Percentiles rank a stretch among this genome's conserved stretches.
Evolutionary conservation across 2,797 vertebrate species (phyloP).

Genomic region (Sorex maritimensis): DNA sequence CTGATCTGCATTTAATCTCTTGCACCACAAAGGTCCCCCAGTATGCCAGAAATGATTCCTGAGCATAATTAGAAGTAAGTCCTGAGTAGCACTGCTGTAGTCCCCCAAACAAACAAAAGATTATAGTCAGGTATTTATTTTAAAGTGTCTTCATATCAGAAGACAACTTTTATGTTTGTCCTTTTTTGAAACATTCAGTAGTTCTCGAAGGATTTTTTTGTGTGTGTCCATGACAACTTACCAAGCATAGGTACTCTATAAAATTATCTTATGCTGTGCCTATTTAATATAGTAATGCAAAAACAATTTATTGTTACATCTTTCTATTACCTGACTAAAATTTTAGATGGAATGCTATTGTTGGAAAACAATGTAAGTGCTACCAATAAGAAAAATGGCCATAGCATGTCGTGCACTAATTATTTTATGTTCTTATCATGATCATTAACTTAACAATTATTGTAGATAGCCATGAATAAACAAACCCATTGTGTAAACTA

Average conservation of each 20-base stretch:
- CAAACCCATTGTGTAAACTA: not conserved
- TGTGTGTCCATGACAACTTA: conserved; percentile 84
- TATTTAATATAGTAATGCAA: conserved; percentile 90
- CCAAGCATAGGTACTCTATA: conserved; percentile 86
- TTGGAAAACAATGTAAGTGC: conserved; percentile 86
- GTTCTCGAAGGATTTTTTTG: conserved; percentile 87
- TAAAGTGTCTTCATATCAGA: conserved; percentile 83
- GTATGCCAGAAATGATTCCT: too few species aligned
- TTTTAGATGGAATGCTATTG: conserved; percentile 86
- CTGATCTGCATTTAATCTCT: too few species aligned
- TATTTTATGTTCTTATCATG: conserved; percentile 29
- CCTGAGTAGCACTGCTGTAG: too few species aligned
- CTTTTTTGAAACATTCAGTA: conserved; percentile 86
- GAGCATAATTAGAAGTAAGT: too few species aligned
- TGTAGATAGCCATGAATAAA: conserved; percentile 27
- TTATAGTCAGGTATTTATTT: too few species aligned
- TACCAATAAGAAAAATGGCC: conserved; percentile 78
- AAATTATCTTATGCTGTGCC: conserved; percentile 89
- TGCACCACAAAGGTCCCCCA: too few species aligned
- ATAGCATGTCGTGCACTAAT: fast-evolving
- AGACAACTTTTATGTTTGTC: conserved; percentile 89
- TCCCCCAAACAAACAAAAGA: too few species aligned
- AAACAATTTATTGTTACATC: conserved; percentile 87
- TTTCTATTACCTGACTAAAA: conserved; percentile 85
- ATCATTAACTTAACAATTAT: conserved; percentile 54